phyloP scores from a whole-genome alignment of 2,113 vertebrate genomes.

The Rhinoptilus africanus region DNA sequence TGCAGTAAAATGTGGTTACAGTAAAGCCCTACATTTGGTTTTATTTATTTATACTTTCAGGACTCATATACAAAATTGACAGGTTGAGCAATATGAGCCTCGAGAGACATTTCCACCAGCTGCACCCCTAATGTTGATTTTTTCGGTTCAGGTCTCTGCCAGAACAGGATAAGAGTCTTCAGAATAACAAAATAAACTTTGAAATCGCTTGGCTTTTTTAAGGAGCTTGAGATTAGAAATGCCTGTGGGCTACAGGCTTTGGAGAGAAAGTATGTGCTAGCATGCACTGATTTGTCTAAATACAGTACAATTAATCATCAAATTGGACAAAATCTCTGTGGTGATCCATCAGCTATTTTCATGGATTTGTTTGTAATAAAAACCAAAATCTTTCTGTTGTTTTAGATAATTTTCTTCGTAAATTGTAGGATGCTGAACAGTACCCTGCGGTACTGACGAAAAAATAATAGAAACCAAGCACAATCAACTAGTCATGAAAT shows the following conservation, averaged over 20 bases:
- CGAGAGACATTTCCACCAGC: background rate
- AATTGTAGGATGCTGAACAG: background rate
- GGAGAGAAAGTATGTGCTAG: background rate
- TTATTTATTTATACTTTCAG: background rate
- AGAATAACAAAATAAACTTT: constrained; percentile 53
- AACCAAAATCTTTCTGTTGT: background rate
- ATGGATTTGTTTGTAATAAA: background rate
- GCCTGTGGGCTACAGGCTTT: constrained; percentile 10
- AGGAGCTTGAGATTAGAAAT: constrained; percentile 33
- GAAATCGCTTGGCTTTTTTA: constrained; percentile 28
- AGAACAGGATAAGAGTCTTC: constrained; percentile 37
- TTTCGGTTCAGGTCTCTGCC: constrained; percentile 14
- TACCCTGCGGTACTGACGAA: background rate
- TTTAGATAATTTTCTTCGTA: background rate
- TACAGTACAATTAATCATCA: constrained; percentile 21
- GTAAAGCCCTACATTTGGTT: background rate
- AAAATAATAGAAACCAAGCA: background rate
- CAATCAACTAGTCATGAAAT: background rate
- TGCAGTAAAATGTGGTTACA: background rate
- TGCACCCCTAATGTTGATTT: background rate
- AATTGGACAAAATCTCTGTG: constrained; percentile 1
- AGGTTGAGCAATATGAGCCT: background rate
- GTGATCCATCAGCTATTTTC: constrained; percentile 4
- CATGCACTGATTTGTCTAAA: constrained; percentile 27
- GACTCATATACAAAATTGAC: background rate